Evolutionary conservation across 2,113 vertebrate species (phyloP).

Genomic region (Dicaeum eximium): DNA sequence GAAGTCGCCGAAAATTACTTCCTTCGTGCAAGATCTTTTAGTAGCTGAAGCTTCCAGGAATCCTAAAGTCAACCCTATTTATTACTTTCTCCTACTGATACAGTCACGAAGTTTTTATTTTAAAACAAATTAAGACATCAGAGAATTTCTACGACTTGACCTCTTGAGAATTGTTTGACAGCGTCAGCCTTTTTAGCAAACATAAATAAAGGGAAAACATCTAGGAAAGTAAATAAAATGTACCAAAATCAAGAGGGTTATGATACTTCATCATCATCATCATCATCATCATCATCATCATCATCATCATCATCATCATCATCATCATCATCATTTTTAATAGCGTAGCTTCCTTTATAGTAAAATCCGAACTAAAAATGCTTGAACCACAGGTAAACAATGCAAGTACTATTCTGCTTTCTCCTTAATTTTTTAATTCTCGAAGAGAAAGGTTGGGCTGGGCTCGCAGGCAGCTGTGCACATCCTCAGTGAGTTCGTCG

Average conservation of each 20-base stretch:
- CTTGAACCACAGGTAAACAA: neutral
- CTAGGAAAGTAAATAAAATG: neutral
- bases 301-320: no score
- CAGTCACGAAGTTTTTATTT: neutral
- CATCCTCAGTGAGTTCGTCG: rapidly evolving
- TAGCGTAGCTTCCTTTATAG: rapidly evolving
- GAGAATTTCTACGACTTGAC: slow-evolving; percentile 38
- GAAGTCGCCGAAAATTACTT: neutral
- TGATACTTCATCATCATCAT: no score
- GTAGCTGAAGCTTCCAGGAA: neutral
- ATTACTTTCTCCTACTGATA: neutral
- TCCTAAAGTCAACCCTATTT: neutral
- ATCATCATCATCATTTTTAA: no score
- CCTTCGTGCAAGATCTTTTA: neutral
- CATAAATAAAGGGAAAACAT: rapidly evolving
- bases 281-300: no score
- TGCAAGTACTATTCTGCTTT: neutral
- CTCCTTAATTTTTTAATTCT: neutral
- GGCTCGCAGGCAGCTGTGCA: neutral
- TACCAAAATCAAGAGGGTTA: neutral
- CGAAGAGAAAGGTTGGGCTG: no score
- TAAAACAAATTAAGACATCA: neutral
- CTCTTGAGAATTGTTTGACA: neutral
- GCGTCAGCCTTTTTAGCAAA: neutral
- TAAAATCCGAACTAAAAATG: neutral